Base-by-base conservation (phyloP, 2,888 invertebrate genomes). In the Pachymerium ferrugineum region DNA sequence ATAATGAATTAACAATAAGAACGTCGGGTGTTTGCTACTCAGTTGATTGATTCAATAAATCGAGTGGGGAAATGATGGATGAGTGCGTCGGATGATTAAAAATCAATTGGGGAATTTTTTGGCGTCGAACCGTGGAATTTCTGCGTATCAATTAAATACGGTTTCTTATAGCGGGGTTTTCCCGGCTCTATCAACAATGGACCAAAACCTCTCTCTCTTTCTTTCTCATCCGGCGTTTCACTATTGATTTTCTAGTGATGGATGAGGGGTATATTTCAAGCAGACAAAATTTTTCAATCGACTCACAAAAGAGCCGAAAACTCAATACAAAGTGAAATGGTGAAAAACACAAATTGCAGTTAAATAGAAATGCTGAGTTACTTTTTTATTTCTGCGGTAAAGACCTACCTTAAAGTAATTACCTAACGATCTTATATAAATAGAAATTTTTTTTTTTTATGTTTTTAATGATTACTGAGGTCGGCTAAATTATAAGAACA, bases 281-380 rank as follows among this genome's bases (percentile, higher is more conserved):
- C 54, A 54, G 54, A 54, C 54, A 54, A 54, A 54, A 54, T 54
- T 54, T n/a, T 54, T 54, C 54, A 54, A 54, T 54, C 54, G 54
- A 54, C 54, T 54, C 54, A 22, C 54, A 54, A 54, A 54, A 54
- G 54, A 54, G 54, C n/a, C n/a, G 25, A 54, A 54, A 54, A 25
- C 54, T 25, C 54, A 54, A 54, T 54, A 54, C 54, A 54, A 42
- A 3, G 19, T 3, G n/a, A 12, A 42, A 12, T 3, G n/a, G n/a
- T 25, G 22, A 54, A 54, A 54, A 54, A 14, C 10, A 54, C 54
- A 54, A 54, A 22, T 8, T 5, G 22, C 22, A 25, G 22, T 54
- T 19, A 54, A 54, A 54, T 54, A 25, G 54, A 54, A 54, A n/a
- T n/a, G n/a, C n/a, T n/a, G n/a, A n/a, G n/a, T n/a, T n/a, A n/a